Evolutionary conservation across 2,797 vertebrate species (phyloP).

Genomic region (Champsocephalus esox): DNA sequence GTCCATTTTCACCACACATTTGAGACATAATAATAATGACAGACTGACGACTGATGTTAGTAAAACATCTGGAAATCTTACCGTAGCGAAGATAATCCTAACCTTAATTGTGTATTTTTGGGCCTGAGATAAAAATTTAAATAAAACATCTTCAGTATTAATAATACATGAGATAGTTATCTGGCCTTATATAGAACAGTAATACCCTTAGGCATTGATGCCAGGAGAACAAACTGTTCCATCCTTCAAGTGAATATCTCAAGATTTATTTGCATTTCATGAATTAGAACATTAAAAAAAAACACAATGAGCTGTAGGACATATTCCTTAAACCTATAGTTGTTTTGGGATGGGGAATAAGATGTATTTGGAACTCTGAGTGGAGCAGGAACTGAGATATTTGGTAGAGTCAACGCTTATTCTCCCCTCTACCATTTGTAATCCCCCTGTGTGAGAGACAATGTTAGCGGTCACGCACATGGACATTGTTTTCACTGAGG

Average conservation of each 20-base stretch:
- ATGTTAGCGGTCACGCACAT: slow-evolving; percentile 64
- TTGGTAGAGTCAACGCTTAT: slow-evolving; percentile 60
- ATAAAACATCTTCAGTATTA: background rate
- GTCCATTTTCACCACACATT: background rate
- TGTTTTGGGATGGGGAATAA: slow-evolving; percentile 23
- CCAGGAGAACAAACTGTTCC: slow-evolving; percentile 24
- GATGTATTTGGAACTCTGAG: slow-evolving; percentile 33
- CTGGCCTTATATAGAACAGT: background rate
- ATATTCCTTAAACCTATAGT: slow-evolving; percentile 36
- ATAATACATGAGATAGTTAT: background rate
- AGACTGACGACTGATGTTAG: background rate
- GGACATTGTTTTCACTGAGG: slow-evolving; percentile 70
- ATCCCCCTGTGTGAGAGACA: slow-evolving; percentile 58
- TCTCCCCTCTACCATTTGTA: slow-evolving; percentile 56
- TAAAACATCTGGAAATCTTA: background rate
- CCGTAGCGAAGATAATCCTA: background rate
- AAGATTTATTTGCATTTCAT: slow-evolving; percentile 44
- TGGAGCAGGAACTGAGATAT: slow-evolving; percentile 56
- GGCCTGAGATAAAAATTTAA: background rate
- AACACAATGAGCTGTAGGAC: slow-evolving; percentile 16
- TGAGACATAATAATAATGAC: background rate
- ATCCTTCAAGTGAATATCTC: slow-evolving; percentile 23
- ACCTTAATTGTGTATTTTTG: background rate
- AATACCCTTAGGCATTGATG: background rate
- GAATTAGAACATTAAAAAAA: slow-evolving; percentile 28